Evolutionary conservation across 2,113 vertebrate species (phyloP), one percentile per base, ranked within the genome.

Genomic region (Sceloporus tristichus): DNA sequence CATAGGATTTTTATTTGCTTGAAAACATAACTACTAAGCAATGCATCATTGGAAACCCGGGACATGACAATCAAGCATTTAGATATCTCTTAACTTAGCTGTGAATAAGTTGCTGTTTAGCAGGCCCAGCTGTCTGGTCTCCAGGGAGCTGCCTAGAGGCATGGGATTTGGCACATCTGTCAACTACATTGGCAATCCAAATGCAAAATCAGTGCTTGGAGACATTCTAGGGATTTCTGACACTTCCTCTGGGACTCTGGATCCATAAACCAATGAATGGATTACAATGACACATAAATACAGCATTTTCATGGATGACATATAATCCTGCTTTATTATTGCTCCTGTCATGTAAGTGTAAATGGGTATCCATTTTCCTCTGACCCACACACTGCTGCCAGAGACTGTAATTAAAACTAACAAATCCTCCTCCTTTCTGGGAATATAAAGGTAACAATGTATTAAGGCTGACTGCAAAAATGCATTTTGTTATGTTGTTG

Each of bases 221-320:
- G 95, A 96, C 96, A 93, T 95, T 95, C 93, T 90, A 95, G 95
- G 95, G 94, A 96, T 97, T 97, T 96, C 96, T 96, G 96, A 96
- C 96, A 94, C 89, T 93, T 93, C 96, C 96, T 93, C 0, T 96
- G 96, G 97, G 96, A 96, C 92, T 94, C 81, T 0, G n/a, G 96
- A 97, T 97, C 97, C 94, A 97, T 97, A 97, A 97, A 97, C 96
- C 96, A 95, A 96, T 97, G 96, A 96, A 96, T 95, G 96, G 96
- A 96, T 97, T 96, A 97, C 96, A 97, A 96, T 93, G 95, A 96
- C 91, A 92, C 95, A 94, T 97, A 96, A 97, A 97, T 96, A 97
- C 25, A 94, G 92, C 93, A 89, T 96, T 96, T 96, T 96, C 95
- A 94, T 95, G 95, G 91, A 94, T 96, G 97, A 96, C 96, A 96